phyloP scores from a whole-genome alignment of 2,888 invertebrate species.

The Unio pictorum region DNA sequence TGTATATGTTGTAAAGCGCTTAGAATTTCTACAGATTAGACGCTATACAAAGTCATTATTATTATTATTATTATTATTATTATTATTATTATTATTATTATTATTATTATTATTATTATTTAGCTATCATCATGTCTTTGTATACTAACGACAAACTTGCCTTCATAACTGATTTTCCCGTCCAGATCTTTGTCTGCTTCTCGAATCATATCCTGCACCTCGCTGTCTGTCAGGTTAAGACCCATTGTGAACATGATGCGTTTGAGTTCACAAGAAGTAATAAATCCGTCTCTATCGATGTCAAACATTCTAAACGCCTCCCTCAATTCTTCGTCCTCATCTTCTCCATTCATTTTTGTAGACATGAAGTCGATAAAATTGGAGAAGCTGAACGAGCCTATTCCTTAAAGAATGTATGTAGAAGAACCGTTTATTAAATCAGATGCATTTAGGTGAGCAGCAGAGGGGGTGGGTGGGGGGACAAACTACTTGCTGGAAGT shows the following conservation, averaged over 20 bases:
- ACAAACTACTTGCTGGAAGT: no score
- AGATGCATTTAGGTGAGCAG: background rate
- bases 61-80: no score
- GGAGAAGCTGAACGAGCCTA: slow-evolving; percentile 2
- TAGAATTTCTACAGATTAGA: no score
- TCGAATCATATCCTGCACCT: slow-evolving; percentile 7
- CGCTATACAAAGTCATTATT: no score
- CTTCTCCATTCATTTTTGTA: slow-evolving; percentile 4
- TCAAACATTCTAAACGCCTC: slow-evolving; percentile 8
- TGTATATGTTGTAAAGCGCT: no score
- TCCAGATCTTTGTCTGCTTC: slow-evolving; percentile 5
- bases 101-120: no score
- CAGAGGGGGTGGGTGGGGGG: no score
- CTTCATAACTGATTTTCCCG: slow-evolving; percentile 5
- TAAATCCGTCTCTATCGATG: slow-evolving; percentile 3
- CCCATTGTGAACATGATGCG: slow-evolving; percentile 5
- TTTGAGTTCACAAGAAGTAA: slow-evolving; percentile 2
- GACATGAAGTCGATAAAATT: slow-evolving; percentile 7
- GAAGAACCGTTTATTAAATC: background rate
- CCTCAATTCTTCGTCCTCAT: background rate
- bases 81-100: no score
- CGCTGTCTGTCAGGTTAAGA: slow-evolving; percentile 1
- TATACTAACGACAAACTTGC: background rate
- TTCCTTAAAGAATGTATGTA: background rate
- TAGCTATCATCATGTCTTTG: no score